A percentile compares a stretch with the other conserved stretches of the same genome.
These are phyloP conservation scores for Machimus rusticus DNA, from an alignment of 2,888 invertebrate species.

Conservation along the genomic window DNA sequence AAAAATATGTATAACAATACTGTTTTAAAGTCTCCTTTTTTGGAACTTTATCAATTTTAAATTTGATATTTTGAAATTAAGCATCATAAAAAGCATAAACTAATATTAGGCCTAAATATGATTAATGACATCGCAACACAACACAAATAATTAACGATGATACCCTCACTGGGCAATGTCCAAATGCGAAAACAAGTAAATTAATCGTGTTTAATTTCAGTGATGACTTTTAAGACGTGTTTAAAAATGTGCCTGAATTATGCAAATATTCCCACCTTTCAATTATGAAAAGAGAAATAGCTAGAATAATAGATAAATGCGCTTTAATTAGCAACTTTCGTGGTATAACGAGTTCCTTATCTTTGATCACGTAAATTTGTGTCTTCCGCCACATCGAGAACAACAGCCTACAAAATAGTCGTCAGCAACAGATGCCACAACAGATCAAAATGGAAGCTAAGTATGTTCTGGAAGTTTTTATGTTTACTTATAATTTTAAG, in stretches of 20 bases:
- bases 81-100: neutral
- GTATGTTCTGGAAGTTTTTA: slow-evolving; percentile 17
- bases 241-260: slow-evolving; percentile 16
- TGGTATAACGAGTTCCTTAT: slow-evolving; percentile 24
- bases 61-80: neutral
- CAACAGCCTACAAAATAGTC: neutral
- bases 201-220: neutral
- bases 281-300: slow-evolving; percentile 34
- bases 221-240: neutral
- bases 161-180: neutral
- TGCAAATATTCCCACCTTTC: neutral
- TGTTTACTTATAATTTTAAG: neutral
- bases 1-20: too few relatives aligned
- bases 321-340: slow-evolving; percentile 27
- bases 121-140: neutral
- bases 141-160: neutral
- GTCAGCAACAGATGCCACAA: neutral
- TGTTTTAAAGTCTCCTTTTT: neutral
- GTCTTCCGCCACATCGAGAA: slow-evolving; percentile 19
- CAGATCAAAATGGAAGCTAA: slow-evolving; percentile 18
- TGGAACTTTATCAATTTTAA: neutral
- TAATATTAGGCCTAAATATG: neutral
- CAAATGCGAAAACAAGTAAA: neutral
- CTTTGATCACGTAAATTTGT: slow-evolving; percentile 32
- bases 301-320: slow-evolving; percentile 14